Evolutionary conservation across 2,888 invertebrate species (phyloP).

Genomic region (Lamproptera curius): DNA sequence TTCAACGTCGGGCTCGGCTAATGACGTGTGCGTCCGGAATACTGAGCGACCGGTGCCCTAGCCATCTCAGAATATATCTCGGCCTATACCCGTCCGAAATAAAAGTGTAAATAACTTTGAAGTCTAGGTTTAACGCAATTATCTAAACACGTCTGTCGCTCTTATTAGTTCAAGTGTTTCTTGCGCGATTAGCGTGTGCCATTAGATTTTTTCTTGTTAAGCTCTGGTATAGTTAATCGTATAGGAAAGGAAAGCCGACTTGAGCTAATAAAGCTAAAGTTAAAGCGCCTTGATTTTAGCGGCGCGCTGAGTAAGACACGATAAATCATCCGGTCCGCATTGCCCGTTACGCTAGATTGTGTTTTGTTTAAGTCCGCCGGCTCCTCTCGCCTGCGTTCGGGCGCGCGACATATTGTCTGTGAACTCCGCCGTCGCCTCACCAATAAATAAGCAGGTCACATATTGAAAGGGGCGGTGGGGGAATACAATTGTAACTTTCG

Average conservation of each 20-base stretch:
- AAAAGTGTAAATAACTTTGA: too few species aligned
- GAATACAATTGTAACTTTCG: conserved; percentile 77
- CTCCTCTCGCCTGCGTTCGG: conserved; percentile 55
- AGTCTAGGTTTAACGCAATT: too few species aligned
- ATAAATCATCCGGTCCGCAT: conserved; percentile 62
- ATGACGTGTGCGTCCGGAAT: conserved; percentile 67
- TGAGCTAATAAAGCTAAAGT: conserved; percentile 21
- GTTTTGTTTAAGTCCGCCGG: conserved; percentile 64
- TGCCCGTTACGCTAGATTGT: conserved; percentile 55
- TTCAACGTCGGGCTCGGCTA: conserved; percentile 66
- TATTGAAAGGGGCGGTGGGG: conserved; percentile 73
- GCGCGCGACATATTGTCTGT: conserved; percentile 74
- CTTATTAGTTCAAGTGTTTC: too few species aligned
- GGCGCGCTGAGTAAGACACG: conserved; percentile 44
- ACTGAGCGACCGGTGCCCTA: conserved; percentile 44
- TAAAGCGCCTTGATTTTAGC: background rate
- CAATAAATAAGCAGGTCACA: conserved; percentile 78
- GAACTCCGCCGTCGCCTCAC: conserved; percentile 72
- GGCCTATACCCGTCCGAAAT: too few species aligned
- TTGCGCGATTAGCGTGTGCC: too few species aligned
- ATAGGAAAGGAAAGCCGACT: too few species aligned
- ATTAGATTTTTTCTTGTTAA: too few species aligned
- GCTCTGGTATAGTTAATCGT: too few species aligned
- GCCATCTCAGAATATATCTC: conserved; percentile 23
- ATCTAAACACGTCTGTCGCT: too few species aligned